A percentile compares a stretch with the other conserved stretches of the same genome.
phyloP scores from a whole-genome alignment of 2,888 invertebrate genomes.

The Pyralis farinalis region DNA sequence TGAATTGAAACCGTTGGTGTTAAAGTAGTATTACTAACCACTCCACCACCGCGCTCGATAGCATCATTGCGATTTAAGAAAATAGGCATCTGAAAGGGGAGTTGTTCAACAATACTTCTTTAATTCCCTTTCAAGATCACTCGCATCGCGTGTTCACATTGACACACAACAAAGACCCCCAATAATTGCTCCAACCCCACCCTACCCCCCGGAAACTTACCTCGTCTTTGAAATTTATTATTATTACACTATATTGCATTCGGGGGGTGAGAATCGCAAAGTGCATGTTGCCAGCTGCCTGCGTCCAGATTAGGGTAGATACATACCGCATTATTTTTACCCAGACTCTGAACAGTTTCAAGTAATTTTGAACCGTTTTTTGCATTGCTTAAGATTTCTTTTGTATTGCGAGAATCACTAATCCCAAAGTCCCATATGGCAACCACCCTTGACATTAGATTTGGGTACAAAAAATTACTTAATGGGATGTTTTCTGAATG shows the following conservation, averaged over 20 bases:
- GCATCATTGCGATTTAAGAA: too few relatives aligned
- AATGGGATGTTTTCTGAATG: slow-evolving; percentile 76
- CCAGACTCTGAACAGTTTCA: slow-evolving; percentile 8
- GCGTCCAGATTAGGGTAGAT: slow-evolving; percentile 34
- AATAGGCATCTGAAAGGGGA: too few relatives aligned
- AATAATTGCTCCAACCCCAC: slow-evolving; percentile 64
- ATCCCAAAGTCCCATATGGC: slow-evolving; percentile 72
- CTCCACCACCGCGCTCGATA: too few relatives aligned
- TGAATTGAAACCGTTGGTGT: too few relatives aligned
- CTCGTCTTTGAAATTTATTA: slow-evolving; percentile 75
- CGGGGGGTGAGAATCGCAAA: slow-evolving; percentile 57
- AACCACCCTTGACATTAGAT: slow-evolving; percentile 72
- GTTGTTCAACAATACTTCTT: slow-evolving; percentile 21
- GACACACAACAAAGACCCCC: slow-evolving; percentile 31
- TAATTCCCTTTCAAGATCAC: slow-evolving; percentile 18
- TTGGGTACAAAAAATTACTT: slow-evolving; percentile 74
- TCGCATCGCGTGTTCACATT: slow-evolving; percentile 18
- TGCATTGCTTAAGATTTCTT: slow-evolving; percentile 21
- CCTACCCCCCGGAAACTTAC: slow-evolving; percentile 36
- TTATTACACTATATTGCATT: slow-evolving; percentile 71
- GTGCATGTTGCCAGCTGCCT: slow-evolving; percentile 67
- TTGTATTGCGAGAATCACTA: slow-evolving; percentile 23
- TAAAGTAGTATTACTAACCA: too few relatives aligned
- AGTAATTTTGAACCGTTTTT: slow-evolving; percentile 24
- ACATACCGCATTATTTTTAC: slow-evolving; percentile 20